Conservation (phyloP, 1,140 invertebrate species). For the Calliphora vicina region DNA sequence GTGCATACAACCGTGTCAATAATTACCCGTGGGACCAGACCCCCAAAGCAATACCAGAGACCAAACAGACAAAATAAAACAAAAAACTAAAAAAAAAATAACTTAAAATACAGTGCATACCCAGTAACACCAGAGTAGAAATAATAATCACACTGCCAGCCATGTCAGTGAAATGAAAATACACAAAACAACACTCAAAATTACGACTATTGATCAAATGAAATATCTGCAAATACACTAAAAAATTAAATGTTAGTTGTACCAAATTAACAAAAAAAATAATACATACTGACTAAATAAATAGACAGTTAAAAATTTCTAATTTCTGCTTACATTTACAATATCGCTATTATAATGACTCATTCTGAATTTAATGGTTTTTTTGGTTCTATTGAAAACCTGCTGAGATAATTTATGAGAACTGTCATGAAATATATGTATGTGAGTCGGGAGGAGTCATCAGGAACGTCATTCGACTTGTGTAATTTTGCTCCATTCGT, state of each 20-base stretch:
- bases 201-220: background rate
- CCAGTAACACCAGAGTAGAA: background rate
- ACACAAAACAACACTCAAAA: background rate
- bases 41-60: slow-evolving; percentile 22
- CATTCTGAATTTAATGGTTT: too few relatives aligned
- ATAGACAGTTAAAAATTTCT: too few relatives aligned
- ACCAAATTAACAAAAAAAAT: too few relatives aligned
- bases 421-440: too few relatives aligned
- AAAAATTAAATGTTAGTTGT: background rate
- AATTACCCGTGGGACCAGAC: slow-evolving; percentile 61
- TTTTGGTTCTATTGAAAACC: too few relatives aligned
- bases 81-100: background rate
- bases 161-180: background rate
- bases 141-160: background rate
- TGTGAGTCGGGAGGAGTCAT: too few relatives aligned
- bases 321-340: too few relatives aligned
- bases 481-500: too few relatives aligned
- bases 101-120: background rate
- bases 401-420: too few relatives aligned
- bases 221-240: background rate
- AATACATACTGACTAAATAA: too few relatives aligned
- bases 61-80: background rate
- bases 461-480: too few relatives aligned
- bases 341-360: too few relatives aligned
- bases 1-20: slow-evolving; percentile 63